Percentiles rank a stretch among this genome's conserved stretches.
Conservation (phyloP, 2,113 vertebrate species). For the Gila orcuttii region DNA sequence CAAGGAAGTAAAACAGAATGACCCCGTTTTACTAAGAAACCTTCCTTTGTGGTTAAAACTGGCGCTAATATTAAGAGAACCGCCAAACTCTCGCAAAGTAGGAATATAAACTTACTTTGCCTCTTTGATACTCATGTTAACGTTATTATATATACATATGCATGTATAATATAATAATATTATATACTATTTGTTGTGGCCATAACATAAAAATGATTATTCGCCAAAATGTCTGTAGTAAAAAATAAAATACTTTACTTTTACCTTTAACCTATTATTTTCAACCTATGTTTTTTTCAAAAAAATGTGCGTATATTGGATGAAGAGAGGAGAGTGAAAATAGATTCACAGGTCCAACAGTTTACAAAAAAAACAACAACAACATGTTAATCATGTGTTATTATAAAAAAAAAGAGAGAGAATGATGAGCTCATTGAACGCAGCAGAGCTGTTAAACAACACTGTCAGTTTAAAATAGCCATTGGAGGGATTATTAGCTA, state of each 20-base stretch:
- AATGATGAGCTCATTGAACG: background rate
- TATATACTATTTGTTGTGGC: background rate
- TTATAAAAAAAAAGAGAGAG: background rate
- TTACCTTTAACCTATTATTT: too few relatives aligned
- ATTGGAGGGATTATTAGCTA: background rate
- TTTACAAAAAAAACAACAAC: background rate
- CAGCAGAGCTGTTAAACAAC: background rate
- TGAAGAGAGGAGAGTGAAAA: too few relatives aligned
- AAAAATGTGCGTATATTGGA: too few relatives aligned
- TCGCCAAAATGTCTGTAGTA: too few relatives aligned
- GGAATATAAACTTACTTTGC: background rate
- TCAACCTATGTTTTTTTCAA: too few relatives aligned
- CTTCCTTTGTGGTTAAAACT: slow-evolving; percentile 13
- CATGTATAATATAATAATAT: background rate
- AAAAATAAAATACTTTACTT: too few relatives aligned
- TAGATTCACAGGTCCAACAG: too few relatives aligned
- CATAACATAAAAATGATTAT: background rate
- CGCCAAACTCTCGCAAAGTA: background rate
- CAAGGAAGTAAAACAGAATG: background rate
- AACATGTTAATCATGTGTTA: background rate
- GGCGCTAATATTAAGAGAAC: slow-evolving; percentile 5
- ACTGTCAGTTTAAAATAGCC: slow-evolving; percentile 8
- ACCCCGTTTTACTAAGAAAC: background rate
- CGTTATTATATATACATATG: too few relatives aligned
- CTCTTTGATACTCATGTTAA: background rate